Evolutionary conservation across 2,797 vertebrate species (phyloP).

Genomic region (Anabacerthia variegaticeps): DNA sequence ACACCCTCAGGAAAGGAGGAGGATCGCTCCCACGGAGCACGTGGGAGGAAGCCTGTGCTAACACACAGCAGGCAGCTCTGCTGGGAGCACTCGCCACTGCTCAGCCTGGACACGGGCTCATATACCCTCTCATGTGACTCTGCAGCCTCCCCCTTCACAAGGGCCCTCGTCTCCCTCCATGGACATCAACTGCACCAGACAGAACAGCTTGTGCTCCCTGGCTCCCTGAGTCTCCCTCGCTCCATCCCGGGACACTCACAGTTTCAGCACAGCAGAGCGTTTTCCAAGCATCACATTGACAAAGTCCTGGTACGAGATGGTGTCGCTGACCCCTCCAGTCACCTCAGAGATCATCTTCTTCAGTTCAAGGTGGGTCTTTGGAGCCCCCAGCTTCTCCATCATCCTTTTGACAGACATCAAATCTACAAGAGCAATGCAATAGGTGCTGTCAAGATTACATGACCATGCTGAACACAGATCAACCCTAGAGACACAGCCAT

Average conservation of each 20-base stretch:
- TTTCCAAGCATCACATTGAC: slow-evolving; percentile 98
- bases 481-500: neutral
- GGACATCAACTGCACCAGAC: neutral
- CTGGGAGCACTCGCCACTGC: neutral
- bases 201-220: too few relatives aligned
- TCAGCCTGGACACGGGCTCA: neutral
- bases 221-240: neutral
- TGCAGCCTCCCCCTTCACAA: neutral
- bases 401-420: slow-evolving; percentile 96
- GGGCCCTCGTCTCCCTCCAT: neutral
- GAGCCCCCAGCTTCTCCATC: slow-evolving; percentile 98
- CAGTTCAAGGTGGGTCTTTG: slow-evolving; percentile 95
- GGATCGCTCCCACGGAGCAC: rapidly evolving
- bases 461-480: neutral
- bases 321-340: slow-evolving; percentile 88
- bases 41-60: neutral
- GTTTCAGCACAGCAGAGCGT: slow-evolving; percentile 92
- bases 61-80: neutral
- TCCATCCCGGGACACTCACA: slow-evolving; percentile 82
- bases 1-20: neutral
- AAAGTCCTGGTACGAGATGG: slow-evolving; percentile 96
- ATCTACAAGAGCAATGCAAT: slow-evolving; percentile 75
- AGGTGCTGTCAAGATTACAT: neutral
- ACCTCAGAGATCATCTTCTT: slow-evolving; percentile 98
- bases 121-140: neutral